Percentiles rank a stretch among this genome's conserved stretches.
Conservation (phyloP, 2,797 vertebrate genomes). For the Atherinosoma microstoma region DNA sequence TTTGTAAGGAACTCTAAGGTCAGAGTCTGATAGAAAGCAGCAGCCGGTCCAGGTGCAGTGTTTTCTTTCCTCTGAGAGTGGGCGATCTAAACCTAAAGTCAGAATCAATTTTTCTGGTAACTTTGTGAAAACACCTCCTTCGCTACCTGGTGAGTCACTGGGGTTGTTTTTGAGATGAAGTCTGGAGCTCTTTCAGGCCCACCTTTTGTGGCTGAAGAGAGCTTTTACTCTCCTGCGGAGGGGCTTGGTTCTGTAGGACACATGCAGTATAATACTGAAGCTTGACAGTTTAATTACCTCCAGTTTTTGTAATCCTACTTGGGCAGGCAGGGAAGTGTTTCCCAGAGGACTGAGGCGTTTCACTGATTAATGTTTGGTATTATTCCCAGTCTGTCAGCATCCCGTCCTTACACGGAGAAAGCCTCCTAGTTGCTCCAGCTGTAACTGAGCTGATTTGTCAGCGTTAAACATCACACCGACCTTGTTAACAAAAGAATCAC, state of each 20-base stretch:
- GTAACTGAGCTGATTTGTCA: slow-evolving; percentile 37
- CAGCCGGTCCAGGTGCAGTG: background rate
- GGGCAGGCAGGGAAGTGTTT: slow-evolving; percentile 27
- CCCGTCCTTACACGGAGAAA: slow-evolving; percentile 11
- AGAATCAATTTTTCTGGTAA: no score
- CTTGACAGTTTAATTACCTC: slow-evolving; percentile 29
- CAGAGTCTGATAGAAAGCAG: background rate
- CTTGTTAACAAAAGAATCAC: slow-evolving; percentile 24
- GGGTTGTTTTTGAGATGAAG: background rate
- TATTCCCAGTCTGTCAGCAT: slow-evolving; percentile 31
- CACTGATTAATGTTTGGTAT: slow-evolving; percentile 23
- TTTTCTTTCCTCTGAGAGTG: background rate
- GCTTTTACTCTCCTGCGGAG: background rate
- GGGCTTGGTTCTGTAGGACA: slow-evolving; percentile 5
- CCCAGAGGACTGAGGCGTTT: slow-evolving; percentile 29
- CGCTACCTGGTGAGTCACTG: background rate
- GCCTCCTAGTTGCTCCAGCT: slow-evolving; percentile 23
- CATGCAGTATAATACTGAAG: slow-evolving; percentile 4
- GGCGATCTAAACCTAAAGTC: no score
- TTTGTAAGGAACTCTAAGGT: background rate
- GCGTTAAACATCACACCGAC: slow-evolving; percentile 26
- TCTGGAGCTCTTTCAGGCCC: background rate
- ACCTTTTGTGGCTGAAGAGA: background rate
- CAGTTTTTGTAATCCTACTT: slow-evolving; percentile 35
- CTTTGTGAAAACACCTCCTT: background rate